These are phyloP conservation scores for Bombycilla garrulus DNA, from an alignment of 2,113 vertebrate species.

Conservation along the genomic window DNA sequence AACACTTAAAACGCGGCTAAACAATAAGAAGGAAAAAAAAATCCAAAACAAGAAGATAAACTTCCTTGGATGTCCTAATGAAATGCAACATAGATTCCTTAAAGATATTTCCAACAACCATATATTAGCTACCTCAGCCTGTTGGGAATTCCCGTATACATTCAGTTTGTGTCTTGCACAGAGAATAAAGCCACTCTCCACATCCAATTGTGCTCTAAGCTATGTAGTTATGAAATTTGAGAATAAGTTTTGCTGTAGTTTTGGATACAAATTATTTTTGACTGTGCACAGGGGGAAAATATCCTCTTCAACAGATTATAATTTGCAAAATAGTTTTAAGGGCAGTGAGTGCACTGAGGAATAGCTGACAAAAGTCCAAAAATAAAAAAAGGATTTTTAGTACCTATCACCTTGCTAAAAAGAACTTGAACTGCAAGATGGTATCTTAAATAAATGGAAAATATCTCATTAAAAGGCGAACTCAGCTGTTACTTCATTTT, in stretches of 20 bases:
- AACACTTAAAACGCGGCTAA: background rate
- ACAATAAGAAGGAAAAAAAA: background rate
- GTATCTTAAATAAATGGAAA: background rate
- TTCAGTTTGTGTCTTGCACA: background rate
- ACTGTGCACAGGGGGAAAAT: background rate
- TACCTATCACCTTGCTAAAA: background rate
- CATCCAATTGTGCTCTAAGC: background rate
- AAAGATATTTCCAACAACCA: background rate
- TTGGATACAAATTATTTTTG: background rate
- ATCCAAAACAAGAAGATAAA: background rate
- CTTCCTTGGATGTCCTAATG: background rate
- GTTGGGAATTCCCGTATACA: background rate
- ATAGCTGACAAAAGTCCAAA: background rate
- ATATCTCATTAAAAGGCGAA: background rate
- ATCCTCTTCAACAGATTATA: background rate
- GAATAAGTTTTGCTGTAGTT: background rate
- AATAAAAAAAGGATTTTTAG: background rate
- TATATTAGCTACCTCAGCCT: background rate
- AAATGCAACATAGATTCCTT: background rate
- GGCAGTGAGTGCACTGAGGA: background rate
- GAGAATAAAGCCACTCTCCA: background rate
- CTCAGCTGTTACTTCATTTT: background rate
- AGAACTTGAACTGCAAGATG: background rate
- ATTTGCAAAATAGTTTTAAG: background rate
- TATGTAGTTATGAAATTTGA: background rate